Percentiles rank a stretch among this genome's conserved stretches.
phyloP scores from a whole-genome alignment of 2,797 vertebrate species.

The Emydoidea blandingii region DNA sequence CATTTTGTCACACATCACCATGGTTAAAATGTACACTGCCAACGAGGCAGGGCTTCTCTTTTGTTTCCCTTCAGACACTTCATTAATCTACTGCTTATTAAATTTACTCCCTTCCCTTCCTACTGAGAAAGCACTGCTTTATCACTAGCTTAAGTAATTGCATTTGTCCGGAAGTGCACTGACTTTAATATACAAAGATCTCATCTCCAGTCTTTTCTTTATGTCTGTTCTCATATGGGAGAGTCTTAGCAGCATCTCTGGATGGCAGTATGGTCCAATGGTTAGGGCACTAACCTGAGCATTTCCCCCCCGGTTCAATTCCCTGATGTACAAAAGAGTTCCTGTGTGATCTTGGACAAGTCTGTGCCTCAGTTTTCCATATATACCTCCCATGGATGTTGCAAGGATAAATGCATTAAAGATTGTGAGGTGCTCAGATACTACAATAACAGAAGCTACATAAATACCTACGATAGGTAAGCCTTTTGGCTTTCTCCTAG shows the following conservation, averaged over 20 bases:
- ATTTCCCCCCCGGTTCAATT: neutral
- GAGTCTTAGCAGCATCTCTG: neutral
- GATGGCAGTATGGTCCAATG: neutral
- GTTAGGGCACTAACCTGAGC: neutral
- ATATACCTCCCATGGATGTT: neutral
- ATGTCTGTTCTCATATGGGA: neutral
- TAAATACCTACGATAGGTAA: neutral
- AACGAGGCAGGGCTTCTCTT: neutral
- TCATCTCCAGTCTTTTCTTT: neutral
- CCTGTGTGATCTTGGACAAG: neutral
- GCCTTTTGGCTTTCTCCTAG: neutral
- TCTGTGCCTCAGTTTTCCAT: neutral
- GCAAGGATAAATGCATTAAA: neutral
- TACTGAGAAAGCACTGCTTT: neutral
- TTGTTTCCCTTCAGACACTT: neutral
- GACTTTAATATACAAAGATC: neutral
- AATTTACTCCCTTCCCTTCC: neutral
- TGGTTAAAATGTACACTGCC: neutral
- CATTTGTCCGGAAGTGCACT: neutral
- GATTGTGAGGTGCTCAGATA: neutral
- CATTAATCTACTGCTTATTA: neutral
- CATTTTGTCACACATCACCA: neutral
- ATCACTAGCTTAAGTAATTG: neutral
- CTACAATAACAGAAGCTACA: neutral
- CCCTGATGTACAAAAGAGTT: neutral